Evolutionary conservation across 2,888 invertebrate species (phyloP), one percentile per base, ranked within the genome.

Genomic region (Oxycera nigricornis): DNA sequence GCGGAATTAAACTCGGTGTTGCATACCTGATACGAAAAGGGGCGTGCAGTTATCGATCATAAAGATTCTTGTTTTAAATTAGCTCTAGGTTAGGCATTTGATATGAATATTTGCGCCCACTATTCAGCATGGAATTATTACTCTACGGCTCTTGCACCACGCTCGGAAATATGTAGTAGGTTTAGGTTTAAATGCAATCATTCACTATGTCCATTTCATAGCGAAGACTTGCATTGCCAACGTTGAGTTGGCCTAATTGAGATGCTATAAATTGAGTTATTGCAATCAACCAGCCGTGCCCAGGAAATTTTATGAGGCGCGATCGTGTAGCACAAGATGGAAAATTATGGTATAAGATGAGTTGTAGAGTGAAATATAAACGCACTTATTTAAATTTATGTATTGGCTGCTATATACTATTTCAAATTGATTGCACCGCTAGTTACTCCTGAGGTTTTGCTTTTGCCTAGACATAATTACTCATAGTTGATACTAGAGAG

Each of bases 61-160:
- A 70, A 35, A 1, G 55, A 31, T 31, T 31, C 55, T 55, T 20
- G 72, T 46, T 41, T 73, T 65, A 75, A 75, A 75, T 75, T 75
- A 67, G 75, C 75, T 75, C 72, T 75, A 75, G 75, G 72, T 75
- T 75, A 75, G 75, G 73, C 73, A 75, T 75, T 57, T 73, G 75
- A 75, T 75, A 75, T 75, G 67, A 75, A 75, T 75, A 75, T 73
- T 73, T 73, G 75, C 75, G 73, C 75, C 75, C 75, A 75, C 75
- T 26, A 61, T 28, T 59, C 59, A 14, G 24, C 30, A 55, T 24
- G 55, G 28, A 31, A 50, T 68, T 50, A 41, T 41, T 41, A 41
- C 41, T 65, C 41, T 41, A 65, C 65, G 41, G 41, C 65, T 65
- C 41, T 41, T 14, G 31, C 55, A 31, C 59, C 39, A 65, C 52